Percentiles rank a stretch among this genome's conserved stretches.
phyloP scores from a whole-genome alignment of 2,113 vertebrate genomes.

The Thoracochromis brauschi region DNA sequence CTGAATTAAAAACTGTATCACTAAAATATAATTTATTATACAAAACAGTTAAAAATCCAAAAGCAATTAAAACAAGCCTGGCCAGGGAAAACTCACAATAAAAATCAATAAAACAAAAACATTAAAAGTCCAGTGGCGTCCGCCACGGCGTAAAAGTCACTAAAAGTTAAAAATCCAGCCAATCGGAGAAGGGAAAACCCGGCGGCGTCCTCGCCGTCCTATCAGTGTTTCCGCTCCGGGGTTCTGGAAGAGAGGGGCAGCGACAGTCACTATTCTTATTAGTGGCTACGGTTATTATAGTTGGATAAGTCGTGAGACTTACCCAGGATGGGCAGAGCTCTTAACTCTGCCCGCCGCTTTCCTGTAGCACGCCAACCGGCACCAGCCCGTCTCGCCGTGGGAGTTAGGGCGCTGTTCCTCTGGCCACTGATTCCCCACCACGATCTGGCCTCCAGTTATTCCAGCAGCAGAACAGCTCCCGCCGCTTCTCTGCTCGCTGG shows the following conservation, averaged over 20 bases:
- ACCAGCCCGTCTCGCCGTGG: too few species aligned
- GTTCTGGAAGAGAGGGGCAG: background rate
- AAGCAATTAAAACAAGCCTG: background rate
- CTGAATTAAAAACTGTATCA: background rate
- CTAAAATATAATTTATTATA: background rate
- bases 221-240: accelerated
- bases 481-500: too few species aligned
- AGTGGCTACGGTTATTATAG: background rate
- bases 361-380: too few species aligned
- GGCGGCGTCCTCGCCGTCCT: accelerated
- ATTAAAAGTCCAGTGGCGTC: accelerated
- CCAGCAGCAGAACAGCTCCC: too few species aligned
- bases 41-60: background rate
- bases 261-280: background rate
- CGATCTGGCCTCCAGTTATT: too few species aligned
- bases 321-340: background rate
- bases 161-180: background rate
- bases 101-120: background rate
- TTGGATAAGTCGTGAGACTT: background rate
- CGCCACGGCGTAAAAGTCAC: accelerated
- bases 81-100: background rate
- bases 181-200: background rate
- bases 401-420: too few species aligned
- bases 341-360: too few species aligned
- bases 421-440: too few species aligned